Evolutionary conservation across 2,113 vertebrate species (phyloP).

Genomic region (Paratilapia polleni): DNA sequence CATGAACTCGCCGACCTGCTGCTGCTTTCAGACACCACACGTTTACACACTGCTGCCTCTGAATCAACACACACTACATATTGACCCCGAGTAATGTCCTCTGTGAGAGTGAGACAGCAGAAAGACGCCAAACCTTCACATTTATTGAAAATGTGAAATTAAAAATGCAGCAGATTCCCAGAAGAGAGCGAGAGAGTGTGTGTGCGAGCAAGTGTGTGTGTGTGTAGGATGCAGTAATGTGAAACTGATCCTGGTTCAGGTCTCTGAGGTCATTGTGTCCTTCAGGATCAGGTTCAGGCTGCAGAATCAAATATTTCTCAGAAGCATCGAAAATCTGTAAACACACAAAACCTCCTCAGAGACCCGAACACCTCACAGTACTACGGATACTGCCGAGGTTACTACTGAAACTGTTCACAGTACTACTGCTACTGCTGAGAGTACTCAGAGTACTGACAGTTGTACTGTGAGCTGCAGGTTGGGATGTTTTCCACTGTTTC

Average conservation of each 20-base stretch:
- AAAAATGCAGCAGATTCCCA: conserved; percentile 1
- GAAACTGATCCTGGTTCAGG: conserved; percentile 26
- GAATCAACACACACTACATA: too few species aligned
- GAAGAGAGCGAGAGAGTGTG: conserved; percentile 3
- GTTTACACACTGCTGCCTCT: too few species aligned
- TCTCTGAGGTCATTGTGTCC: background rate
- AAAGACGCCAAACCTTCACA: background rate
- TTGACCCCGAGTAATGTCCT: too few species aligned
- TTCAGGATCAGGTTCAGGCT: conserved; percentile 18
- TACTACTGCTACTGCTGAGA: too few species aligned
- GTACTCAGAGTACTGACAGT: too few species aligned
- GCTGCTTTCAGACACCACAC: too few species aligned
- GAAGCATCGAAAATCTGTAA: background rate
- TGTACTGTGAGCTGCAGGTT: too few species aligned
- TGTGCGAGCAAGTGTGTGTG: background rate
- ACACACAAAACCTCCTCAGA: too few species aligned
- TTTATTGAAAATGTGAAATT: conserved; percentile 18
- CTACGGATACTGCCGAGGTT: too few species aligned
- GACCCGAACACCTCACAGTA: background rate
- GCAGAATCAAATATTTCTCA: background rate
- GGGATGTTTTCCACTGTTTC: too few species aligned
- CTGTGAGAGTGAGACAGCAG: background rate
- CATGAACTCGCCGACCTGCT: too few species aligned
- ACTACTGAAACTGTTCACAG: too few species aligned
- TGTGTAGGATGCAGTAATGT: background rate